Base-by-base conservation (phyloP, 2,888 invertebrate genomes). In the Drosophila ustulata region DNA sequence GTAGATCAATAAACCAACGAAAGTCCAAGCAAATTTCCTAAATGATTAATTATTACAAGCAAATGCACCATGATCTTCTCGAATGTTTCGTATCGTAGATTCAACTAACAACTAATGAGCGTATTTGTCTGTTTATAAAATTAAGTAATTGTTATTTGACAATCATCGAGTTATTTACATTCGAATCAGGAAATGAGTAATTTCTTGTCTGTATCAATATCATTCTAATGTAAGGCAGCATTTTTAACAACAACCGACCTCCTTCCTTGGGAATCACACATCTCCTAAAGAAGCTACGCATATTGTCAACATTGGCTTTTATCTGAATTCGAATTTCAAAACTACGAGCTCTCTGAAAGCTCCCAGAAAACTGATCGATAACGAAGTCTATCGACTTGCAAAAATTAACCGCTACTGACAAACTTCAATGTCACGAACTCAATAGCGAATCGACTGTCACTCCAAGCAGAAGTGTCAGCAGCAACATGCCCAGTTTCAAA, bases 401-500 rank as follows among this genome's bases (percentile, higher is more conserved):
- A 2, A 18, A 41, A 41, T 41, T 18, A 13, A 41, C 39, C 13
- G 39, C 18, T 41, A 18, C 13, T 41, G 39, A 41, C 39, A 13
- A 37, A 37, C 37, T 37, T 37, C 37, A 37, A 37, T 37, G 37
- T 37, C 34, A 37, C 34, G n/a, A 37, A 37, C 4, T 37, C 11
- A 37, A 37, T 41, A 41, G 39, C 13, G 13, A 18, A 18, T 41
- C 18, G 3, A 41, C 39, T 41, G 18, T 41, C 13, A 18, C 6
- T 41, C 5, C 2, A 41, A 41, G 13, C 13, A 41, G 39, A 41
- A 13, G 18, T 41, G 18, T 18, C 7, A 64, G 8, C 3, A 28
- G 37, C n/a, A 37, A 34, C 5, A 94, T 94, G 94, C 74, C 86
- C 11, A 66, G 26, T 68, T 94, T 95, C 73, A 89, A 91, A 45